Evolutionary conservation across 2,797 vertebrate species (phyloP).

Genomic region (Urocyon cinereoargenteus): DNA sequence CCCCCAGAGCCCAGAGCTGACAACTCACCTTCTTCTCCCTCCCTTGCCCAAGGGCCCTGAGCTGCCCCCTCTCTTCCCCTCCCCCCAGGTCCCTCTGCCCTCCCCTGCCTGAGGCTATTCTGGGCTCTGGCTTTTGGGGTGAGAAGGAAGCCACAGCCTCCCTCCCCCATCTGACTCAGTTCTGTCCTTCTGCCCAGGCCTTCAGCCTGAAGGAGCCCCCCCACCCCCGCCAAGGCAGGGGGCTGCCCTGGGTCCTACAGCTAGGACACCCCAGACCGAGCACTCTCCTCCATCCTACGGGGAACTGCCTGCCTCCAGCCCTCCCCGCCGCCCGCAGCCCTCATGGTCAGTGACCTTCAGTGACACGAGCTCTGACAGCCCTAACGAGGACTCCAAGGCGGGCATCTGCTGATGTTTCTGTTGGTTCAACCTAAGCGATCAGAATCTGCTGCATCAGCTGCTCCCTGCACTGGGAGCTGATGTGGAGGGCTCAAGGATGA

Average conservation of each 20-base stretch:
- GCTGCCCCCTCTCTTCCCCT: rapidly evolving
- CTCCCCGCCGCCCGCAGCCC: rapidly evolving
- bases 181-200: background rate
- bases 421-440: background rate
- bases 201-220: background rate
- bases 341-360: background rate
- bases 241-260: background rate
- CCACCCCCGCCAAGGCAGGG: background rate
- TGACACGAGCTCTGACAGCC: background rate
- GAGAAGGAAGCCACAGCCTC: constrained; percentile 7
- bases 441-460: background rate
- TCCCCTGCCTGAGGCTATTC: background rate
- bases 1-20: background rate
- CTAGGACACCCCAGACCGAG: background rate
- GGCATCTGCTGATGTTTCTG: background rate
- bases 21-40: rapidly evolving
- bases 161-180: background rate
- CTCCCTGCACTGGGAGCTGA: background rate
- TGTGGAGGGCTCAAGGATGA: background rate
- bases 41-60: background rate
- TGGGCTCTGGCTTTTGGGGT: background rate
- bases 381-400: background rate
- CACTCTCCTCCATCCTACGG: background rate
- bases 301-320: too few relatives aligned
- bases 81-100: background rate